Evolutionary conservation across 2,888 invertebrate species (phyloP).

Genomic region (Cremastinae sp.): DNA sequence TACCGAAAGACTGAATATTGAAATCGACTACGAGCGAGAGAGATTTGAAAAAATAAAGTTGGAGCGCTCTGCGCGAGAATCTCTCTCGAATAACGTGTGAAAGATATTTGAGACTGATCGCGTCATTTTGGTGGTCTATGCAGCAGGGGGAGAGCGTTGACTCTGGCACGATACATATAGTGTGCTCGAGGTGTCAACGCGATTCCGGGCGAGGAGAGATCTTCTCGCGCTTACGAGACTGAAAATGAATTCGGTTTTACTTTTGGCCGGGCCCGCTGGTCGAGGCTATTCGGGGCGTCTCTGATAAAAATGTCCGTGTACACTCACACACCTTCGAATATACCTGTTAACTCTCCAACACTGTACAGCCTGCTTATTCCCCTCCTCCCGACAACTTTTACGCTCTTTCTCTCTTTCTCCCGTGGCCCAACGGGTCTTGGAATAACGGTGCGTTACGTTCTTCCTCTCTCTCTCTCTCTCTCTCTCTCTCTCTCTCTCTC

Average conservation of each 20-base stretch:
- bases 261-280: slow-evolving; percentile 70
- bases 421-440: slow-evolving; percentile 53
- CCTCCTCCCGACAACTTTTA: slow-evolving; percentile 40
- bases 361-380: slow-evolving; percentile 44
- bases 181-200: not conserved
- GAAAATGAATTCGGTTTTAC: slow-evolving; percentile 79
- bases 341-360: slow-evolving; percentile 34
- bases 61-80: not conserved
- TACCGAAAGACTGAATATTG: too few species aligned
- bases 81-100: not conserved
- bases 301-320: slow-evolving; percentile 7
- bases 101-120: slow-evolving; percentile 50
- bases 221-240: slow-evolving; percentile 67
- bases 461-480: slow-evolving; percentile 44
- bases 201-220: slow-evolving; percentile 17
- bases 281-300: slow-evolving; percentile 7
- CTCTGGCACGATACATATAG: slow-evolving; percentile 26
- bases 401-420: slow-evolving; percentile 26
- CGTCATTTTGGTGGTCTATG: slow-evolving; percentile 9
- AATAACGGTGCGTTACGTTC: slow-evolving; percentile 72
- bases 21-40: too few species aligned
- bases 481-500: slow-evolving; percentile 28
- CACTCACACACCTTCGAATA: not conserved
- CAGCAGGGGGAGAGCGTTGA: slow-evolving; percentile 36
- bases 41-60: not conserved